These are phyloP conservation scores for Labeo catla DNA, from an alignment of 2,113 vertebrate species.

Conservation along the genomic window DNA sequence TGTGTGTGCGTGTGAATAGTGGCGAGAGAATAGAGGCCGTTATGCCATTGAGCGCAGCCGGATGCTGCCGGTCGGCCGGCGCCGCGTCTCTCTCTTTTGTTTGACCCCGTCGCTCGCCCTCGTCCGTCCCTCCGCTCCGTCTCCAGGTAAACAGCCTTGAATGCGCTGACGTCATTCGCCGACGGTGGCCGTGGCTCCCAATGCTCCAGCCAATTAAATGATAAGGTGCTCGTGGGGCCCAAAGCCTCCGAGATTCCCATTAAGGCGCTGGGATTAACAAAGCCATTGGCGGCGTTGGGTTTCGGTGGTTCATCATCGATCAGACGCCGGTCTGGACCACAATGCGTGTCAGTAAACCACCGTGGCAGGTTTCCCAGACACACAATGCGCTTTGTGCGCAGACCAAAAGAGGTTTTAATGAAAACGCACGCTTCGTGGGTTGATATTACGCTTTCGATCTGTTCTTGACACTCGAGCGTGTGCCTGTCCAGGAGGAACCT, in stretches of 20 bases:
- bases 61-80: no score
- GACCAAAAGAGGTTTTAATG: conserved; percentile 6
- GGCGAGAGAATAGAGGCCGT: no score
- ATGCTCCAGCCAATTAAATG: conserved; percentile 59
- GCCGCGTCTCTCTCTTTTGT: no score
- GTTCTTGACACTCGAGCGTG: background rate
- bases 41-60: no score
- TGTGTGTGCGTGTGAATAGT: no score
- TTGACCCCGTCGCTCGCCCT: no score
- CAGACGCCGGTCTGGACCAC: background rate
- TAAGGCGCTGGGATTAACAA: conserved; percentile 40
- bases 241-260: conserved; percentile 28
- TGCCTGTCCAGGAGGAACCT: background rate
- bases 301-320: conserved; percentile 16
- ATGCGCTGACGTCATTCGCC: conserved; percentile 38
- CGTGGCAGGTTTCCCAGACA: background rate
- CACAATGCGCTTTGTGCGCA: conserved; percentile 21
- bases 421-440: background rate
- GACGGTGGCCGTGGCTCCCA: conserved; percentile 22
- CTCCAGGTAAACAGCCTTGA: conserved; percentile 48
- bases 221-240: conserved; percentile 49
- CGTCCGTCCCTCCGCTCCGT: no score
- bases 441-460: background rate
- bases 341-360: conserved; percentile 16
- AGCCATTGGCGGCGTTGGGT: background rate